Evolutionary conservation across 2,888 invertebrate genomes (phyloP).

Genomic region (Aphelenchoides bicaudatus): DNA sequence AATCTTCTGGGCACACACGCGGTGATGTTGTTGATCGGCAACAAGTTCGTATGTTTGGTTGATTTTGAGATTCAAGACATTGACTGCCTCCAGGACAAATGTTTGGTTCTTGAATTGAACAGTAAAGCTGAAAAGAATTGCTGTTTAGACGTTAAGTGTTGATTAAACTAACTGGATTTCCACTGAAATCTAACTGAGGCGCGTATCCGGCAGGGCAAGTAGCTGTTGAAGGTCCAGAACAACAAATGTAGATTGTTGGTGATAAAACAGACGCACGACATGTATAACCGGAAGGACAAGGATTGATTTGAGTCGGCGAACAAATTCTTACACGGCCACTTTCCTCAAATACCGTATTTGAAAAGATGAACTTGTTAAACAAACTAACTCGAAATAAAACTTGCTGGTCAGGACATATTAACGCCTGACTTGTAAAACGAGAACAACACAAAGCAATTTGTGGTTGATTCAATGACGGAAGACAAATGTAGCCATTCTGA

Average conservation of each 20-base stretch:
- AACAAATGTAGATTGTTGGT: slow-evolving; percentile 38
- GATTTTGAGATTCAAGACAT: slow-evolving; percentile 41
- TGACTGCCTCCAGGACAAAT: slow-evolving; percentile 40
- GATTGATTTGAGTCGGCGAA: slow-evolving; percentile 25
- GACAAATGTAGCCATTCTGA: slow-evolving; percentile 35
- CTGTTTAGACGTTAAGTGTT: background rate
- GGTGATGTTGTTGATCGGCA: slow-evolving; percentile 39
- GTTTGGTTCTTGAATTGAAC: slow-evolving; percentile 21
- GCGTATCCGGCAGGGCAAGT: slow-evolving; percentile 49
- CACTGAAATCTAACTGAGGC: slow-evolving; percentile 34
- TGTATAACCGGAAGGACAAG: slow-evolving; percentile 39
- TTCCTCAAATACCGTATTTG: slow-evolving; percentile 27
- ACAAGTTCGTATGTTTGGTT: slow-evolving; percentile 34
- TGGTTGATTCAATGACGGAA: slow-evolving; percentile 25
- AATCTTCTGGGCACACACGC: slow-evolving; percentile 49
- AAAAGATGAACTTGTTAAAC: background rate
- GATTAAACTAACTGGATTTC: slow-evolving; percentile 22
- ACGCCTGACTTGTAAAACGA: slow-evolving; percentile 26
- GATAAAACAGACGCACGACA: slow-evolving; percentile 36
- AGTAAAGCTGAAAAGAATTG: slow-evolving; percentile 19
- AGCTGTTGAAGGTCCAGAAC: slow-evolving; percentile 35
- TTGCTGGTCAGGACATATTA: slow-evolving; percentile 45
- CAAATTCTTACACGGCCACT: slow-evolving; percentile 39
- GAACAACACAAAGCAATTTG: slow-evolving; percentile 43
- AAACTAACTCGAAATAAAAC: no score